Percentiles rank a stretch among this genome's conserved stretches.
phyloP scores from a whole-genome alignment of 2,113 vertebrate genomes.

The Vulpes vulpes region DNA sequence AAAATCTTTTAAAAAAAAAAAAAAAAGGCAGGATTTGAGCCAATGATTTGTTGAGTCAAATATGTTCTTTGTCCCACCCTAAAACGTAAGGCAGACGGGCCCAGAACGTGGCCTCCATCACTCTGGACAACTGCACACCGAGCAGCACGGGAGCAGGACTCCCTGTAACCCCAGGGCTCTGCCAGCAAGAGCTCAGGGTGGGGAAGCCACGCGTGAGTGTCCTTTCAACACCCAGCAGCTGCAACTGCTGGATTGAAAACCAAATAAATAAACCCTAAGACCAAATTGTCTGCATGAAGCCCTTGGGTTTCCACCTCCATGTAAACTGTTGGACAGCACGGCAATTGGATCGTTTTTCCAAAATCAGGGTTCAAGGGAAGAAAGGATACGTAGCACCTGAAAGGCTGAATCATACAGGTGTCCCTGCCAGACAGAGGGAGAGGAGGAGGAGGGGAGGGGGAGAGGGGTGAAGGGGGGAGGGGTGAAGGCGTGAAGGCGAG shows the following conservation, averaged over 20 bases:
- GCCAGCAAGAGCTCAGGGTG: neutral
- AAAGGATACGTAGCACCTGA: neutral
- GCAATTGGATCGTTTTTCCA: neutral
- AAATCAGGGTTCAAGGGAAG: neutral
- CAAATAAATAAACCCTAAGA: neutral
- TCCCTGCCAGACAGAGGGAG: neutral
- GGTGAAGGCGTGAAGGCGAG: rapidly evolving
- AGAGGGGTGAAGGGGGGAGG: neutral
- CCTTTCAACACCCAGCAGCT: neutral
- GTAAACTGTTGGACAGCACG: rapidly evolving
- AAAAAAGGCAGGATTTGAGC: neutral
- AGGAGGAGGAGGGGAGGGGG: rapidly evolving
- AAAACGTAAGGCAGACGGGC: too few relatives aligned
- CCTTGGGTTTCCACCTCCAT: neutral
- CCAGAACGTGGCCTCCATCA: rapidly evolving
- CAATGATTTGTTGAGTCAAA: neutral
- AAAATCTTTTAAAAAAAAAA: too few relatives aligned
- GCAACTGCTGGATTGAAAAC: neutral
- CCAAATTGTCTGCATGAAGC: rapidly evolving
- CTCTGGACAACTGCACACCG: too few relatives aligned
- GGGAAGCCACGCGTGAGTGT: neutral
- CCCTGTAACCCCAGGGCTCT: neutral
- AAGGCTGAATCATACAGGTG: neutral
- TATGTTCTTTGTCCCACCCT: too few relatives aligned
- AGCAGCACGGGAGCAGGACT: rapidly evolving